phyloP scores from a whole-genome alignment of 2,113 vertebrate species.

The Sceloporus undulatus region DNA sequence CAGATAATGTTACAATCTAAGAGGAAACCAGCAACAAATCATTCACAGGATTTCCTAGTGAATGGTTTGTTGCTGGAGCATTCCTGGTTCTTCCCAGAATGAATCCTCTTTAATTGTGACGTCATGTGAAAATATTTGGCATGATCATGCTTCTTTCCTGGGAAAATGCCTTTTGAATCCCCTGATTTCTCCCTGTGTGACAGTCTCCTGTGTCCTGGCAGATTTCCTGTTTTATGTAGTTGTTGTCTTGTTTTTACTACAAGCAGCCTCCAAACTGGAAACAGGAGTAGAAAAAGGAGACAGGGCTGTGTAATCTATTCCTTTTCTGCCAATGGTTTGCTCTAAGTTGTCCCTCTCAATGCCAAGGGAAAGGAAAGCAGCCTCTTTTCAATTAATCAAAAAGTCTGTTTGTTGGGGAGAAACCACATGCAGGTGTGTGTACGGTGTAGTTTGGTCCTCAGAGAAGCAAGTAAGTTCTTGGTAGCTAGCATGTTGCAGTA shows the following conservation, averaged over 20 bases:
- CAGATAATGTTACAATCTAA: too few relatives aligned
- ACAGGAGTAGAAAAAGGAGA: not conserved
- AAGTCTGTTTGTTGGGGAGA: not conserved
- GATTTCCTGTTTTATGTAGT: not conserved
- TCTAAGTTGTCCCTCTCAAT: not conserved
- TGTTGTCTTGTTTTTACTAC: not conserved
- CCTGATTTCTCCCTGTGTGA: too few relatives aligned
- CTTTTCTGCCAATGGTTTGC: not conserved
- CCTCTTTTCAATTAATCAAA: not conserved
- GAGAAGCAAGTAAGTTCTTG: not conserved
- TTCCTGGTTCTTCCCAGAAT: too few relatives aligned
- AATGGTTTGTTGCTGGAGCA: too few relatives aligned
- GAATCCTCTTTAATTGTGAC: too few relatives aligned
- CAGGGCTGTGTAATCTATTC: not conserved
- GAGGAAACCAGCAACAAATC: too few relatives aligned
- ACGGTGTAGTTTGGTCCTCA: not conserved
- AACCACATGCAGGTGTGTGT: not conserved
- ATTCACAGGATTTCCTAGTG: too few relatives aligned
- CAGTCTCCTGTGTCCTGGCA: not conserved
- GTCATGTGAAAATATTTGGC: too few relatives aligned
- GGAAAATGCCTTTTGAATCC: too few relatives aligned
- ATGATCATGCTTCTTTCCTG: too few relatives aligned
- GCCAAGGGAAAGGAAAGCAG: not conserved
- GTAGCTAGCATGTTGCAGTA: not conserved
- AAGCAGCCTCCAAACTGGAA: not conserved